Base-by-base conservation (phyloP, 2,888 invertebrate species). In the Ametastegia equiseti region DNA sequence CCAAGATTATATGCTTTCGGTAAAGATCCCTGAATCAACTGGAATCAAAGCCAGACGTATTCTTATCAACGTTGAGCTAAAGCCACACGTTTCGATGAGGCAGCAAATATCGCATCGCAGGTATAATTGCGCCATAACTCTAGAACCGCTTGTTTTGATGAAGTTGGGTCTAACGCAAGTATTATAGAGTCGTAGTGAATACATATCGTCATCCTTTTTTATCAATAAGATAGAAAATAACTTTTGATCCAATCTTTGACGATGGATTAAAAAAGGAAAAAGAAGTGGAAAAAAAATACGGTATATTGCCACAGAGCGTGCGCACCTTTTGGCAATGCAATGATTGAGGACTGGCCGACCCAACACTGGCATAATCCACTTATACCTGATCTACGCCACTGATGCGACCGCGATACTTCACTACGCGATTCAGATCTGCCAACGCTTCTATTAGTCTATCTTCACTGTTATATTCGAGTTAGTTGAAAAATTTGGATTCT, bases 331-430 rank as follows among this genome's bases (percentile, higher is more conserved):
- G 45, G 71, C 71, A 71, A 47, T 47, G 27, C 45, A 23, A 30
- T 71, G 47, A 71, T 45, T 71, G 71, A 71, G 71, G 71, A 42
- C 47, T 67, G 65, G 39, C 65, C 65, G 65, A 39, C 65, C 65
- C 39, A 67, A 39, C 65, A 67, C 71, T 71, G 71, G 71, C 71
- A 71, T 71, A 71, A 71, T 71, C 71, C 45, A 71, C 71, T 71
- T 45, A 11, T 71, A 71, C 23, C 45, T 15, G 13, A 45, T 33
- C 36, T 67, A 23, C 45, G n/a, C 6, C 27, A 45, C 71, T 71
- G 71, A 71, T 45, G 71, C 30, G 47, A 71, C 71, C 15, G 30
- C 13, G 27, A 45, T 69, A 4, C 36, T 42, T 54, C 54, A 54
- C 19, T 39, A 33, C 39, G 39, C 39, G 30, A 63, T 67, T 36